These are phyloP conservation scores for Zapus hudsonius DNA, from an alignment of 2,113 vertebrate species.

Conservation along the genomic window DNA sequence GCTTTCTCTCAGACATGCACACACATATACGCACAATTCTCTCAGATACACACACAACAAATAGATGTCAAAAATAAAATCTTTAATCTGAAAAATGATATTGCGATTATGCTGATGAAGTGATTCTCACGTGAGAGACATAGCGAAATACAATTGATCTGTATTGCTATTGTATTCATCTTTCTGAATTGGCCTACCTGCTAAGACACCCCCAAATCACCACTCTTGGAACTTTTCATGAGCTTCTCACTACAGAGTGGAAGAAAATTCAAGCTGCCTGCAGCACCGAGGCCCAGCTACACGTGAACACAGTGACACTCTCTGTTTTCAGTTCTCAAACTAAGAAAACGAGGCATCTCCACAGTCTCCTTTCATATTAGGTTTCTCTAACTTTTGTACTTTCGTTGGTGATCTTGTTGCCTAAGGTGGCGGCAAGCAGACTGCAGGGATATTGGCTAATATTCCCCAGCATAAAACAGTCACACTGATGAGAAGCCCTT, in stretches of 20 bases:
- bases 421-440: no score
- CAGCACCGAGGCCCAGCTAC: neutral
- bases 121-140: neutral
- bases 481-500: neutral
- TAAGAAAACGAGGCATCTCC: neutral
- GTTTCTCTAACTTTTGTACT: neutral
- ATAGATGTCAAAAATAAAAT: no score
- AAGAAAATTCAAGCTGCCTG: neutral
- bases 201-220: neutral
- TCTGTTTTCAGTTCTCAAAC: neutral
- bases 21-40: no score
- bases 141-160: neutral
- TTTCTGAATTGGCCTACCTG: neutral
- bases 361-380: neutral
- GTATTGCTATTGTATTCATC: neutral
- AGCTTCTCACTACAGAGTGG: no score
- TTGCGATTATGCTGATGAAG: conserved; percentile 1
- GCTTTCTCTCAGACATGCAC: no score
- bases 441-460: no score
- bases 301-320: no score
- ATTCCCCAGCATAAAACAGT: neutral
- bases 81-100: neutral
- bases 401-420: neutral
- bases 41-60: no score
- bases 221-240: neutral